Conservation (phyloP, 2,797 vertebrate species). For the Cryptoprocta ferox region DNA sequence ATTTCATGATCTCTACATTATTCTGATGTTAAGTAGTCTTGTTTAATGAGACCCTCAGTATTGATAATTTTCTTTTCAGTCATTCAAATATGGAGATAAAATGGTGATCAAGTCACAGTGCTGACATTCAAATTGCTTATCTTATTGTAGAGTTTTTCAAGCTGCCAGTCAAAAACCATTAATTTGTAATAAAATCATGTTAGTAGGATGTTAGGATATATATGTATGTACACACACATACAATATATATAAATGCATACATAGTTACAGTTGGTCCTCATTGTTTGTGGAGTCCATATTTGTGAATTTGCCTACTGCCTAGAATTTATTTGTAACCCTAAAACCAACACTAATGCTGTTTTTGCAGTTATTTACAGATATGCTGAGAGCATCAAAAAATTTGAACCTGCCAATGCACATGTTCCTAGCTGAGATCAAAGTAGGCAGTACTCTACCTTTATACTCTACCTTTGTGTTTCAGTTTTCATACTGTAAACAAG, state of each 20-base stretch:
- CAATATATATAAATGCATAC: not conserved
- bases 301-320: not conserved
- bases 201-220: not conserved
- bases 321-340: not conserved
- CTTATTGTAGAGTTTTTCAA: not conserved
- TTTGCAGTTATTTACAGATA: not conserved
- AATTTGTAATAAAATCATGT: not conserved
- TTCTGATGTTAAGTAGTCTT: not conserved
- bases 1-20: slow-evolving; percentile 16
- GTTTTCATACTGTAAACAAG: not conserved
- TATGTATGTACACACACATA: not conserved
- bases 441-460: not conserved
- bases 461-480: not conserved
- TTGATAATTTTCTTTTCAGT: not conserved
- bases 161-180: not conserved
- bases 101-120: not conserved
- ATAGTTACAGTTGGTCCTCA: not conserved
- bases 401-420: not conserved
- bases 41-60: not conserved
- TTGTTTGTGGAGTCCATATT: not conserved
- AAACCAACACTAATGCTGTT: not conserved
- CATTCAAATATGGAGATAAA: not conserved
- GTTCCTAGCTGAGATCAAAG: not conserved
- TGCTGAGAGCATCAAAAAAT: not conserved
- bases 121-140: not conserved